A percentile compares a stretch with the other conserved stretches of the same genome.
These are phyloP conservation scores for Stenodera caucasica DNA, from an alignment of 2,888 invertebrate genomes.

Conservation along the genomic window DNA sequence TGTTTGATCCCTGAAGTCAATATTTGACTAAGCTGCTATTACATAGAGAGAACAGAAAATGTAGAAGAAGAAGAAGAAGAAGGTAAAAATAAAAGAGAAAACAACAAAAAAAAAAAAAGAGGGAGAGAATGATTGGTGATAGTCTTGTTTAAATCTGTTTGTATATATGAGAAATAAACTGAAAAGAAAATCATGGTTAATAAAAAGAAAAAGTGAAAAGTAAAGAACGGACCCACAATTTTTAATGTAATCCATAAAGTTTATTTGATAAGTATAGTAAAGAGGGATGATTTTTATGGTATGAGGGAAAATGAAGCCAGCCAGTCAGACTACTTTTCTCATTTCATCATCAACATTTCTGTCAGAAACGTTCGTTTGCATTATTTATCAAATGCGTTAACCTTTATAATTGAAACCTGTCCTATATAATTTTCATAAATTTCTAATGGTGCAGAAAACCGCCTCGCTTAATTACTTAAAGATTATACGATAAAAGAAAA, in stretches of 20 bases:
- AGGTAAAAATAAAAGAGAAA: no score
- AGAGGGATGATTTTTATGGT: no score
- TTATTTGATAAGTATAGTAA: constrained; percentile 28
- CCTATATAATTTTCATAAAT: constrained; percentile 40
- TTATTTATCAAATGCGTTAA: constrained; percentile 41
- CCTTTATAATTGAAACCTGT: constrained; percentile 42
- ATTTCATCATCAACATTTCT: constrained; percentile 20
- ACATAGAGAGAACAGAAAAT: constrained; percentile 34
- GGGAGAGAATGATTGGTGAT: background rate
- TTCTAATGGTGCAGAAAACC: constrained; percentile 36
- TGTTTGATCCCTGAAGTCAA: constrained; percentile 50
- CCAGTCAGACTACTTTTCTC: constrained; percentile 6
- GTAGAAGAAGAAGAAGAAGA: no score
- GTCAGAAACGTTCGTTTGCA: constrained; percentile 37
- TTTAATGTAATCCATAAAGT: constrained; percentile 37
- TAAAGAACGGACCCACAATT: constrained; percentile 31
- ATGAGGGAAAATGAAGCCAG: background rate
- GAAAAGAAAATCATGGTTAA: constrained; percentile 30
- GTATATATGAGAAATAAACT: constrained; percentile 8
- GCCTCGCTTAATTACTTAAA: constrained; percentile 38
- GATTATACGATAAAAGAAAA: constrained; percentile 37
- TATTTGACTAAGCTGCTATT: constrained; percentile 48
- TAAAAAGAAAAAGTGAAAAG: constrained; percentile 35
- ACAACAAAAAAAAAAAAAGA: no score
- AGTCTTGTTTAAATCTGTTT: constrained; percentile 9